Evolutionary conservation across 2,797 vertebrate species (phyloP).

Genomic region (Morus bassanus): DNA sequence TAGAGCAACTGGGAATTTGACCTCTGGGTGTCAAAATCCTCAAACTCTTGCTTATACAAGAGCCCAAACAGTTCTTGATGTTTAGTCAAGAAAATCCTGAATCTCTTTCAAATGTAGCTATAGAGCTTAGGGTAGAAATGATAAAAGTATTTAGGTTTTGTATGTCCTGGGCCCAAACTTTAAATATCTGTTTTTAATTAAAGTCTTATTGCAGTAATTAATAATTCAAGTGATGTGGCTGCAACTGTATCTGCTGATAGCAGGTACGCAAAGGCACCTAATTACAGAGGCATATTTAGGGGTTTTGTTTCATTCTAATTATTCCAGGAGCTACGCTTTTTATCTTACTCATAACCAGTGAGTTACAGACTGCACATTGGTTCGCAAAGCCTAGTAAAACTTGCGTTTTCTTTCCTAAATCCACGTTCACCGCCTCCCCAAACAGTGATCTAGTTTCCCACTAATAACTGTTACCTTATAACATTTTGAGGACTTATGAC

Average conservation of each 20-base stretch:
- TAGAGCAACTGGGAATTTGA: not conserved
- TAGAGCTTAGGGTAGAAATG: not conserved
- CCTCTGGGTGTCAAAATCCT: not conserved
- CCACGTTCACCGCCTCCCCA: not conserved
- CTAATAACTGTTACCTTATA: not conserved
- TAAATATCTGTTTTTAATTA: no score
- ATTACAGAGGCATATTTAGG: not conserved
- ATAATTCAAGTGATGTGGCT: not conserved
- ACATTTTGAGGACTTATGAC: not conserved
- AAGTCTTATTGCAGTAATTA: not conserved
- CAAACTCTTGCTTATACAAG: not conserved
- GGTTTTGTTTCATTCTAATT: not conserved
- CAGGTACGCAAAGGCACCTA: not conserved
- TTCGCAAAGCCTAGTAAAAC: not conserved
- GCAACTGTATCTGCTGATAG: not conserved
- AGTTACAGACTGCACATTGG: not conserved
- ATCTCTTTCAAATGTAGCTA: not conserved
- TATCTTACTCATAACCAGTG: not conserved
- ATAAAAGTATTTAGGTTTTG: not conserved
- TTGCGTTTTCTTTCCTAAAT: not conserved
- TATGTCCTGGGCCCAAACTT: not conserved
- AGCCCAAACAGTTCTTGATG: not conserved
- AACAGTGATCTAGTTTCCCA: not conserved
- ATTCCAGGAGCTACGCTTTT: not conserved
- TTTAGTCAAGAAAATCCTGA: not conserved